These are phyloP conservation scores for Eristalinus aeneus DNA, from an alignment of 2,888 invertebrate species.

Conservation along the genomic window DNA sequence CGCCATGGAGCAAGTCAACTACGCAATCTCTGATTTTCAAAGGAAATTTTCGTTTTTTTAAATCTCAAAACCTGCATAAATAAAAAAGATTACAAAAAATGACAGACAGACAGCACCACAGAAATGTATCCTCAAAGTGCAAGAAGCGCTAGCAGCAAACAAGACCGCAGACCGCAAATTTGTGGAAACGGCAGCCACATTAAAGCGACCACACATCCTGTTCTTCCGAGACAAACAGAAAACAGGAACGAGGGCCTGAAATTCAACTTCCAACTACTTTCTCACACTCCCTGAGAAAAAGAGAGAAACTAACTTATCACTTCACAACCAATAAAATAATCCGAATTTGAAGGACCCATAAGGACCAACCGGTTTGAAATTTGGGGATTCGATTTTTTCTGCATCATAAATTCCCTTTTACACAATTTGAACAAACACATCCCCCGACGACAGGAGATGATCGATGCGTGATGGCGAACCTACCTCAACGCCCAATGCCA, in stretches of 20 bases:
- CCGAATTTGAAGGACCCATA: background rate
- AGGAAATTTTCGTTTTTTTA: too few relatives aligned
- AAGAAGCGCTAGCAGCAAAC: background rate
- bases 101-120: too few relatives aligned
- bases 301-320: background rate
- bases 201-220: background rate
- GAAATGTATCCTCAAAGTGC: too few relatives aligned
- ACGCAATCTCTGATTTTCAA: background rate
- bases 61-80: too few relatives aligned
- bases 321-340: background rate
- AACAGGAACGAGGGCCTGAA: background rate
- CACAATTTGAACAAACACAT: background rate
- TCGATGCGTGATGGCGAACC: conserved; percentile 42
- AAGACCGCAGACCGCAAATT: background rate
- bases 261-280: background rate
- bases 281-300: background rate
- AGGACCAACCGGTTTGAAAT: background rate
- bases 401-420: conserved; percentile 27
- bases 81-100: too few relatives aligned
- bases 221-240: background rate
- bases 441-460: conserved; percentile 21
- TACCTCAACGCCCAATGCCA: conserved; percentile 54
- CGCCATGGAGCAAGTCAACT: background rate
- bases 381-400: conserved; percentile 5
- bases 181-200: background rate